Base-by-base conservation (phyloP, 1,140 invertebrate genomes). In the Drosophila burlai region DNA sequence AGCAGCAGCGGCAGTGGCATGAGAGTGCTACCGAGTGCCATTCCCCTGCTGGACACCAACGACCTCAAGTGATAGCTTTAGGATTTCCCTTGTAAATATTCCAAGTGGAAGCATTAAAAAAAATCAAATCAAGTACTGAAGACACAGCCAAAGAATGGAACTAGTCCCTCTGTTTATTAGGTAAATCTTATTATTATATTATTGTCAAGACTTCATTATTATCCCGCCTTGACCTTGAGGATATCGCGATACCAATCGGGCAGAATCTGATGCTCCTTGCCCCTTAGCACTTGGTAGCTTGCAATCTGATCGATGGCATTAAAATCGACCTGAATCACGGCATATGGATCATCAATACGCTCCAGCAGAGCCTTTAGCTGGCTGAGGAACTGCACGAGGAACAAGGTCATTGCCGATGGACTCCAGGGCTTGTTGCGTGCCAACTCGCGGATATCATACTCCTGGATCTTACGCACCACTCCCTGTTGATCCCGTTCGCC, bases 401-500 rank as follows among this genome's bases (percentile, higher is more conserved):
- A 90, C 18, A 24, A 40, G 21, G 13, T 4, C 26, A 71, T 66
- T 11, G 67, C 81, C 4, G 78, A 45, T 21, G 85, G 43, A 50
- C 34, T 90, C 85, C 85, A 89, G 0, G 74, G 67, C 42, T 76
- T 89, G 18, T 79, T 50, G 4, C 73, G 73, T 6, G 73, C 36
- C 34, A 89, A 7, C 0, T 72, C 31, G 1, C 18, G 13, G 2
- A 79, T 63, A 9, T 40, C 38, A 21, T 49, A 68, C n/a, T 76
- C 24, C 3, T 61, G 18, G 9, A 90, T 76, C 2, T 61, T 24
- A 13, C 59, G 63, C 3, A 45, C 26, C 9, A 95, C 82, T 8
- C 96, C 96, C 55, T 94, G 21, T 61, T 95, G 92, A 83, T 96
- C 94, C 76, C 96, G 93, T 61, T 95, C 95, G 10, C 96, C 96